Conservation (phyloP, 2,113 vertebrate species). For the Noctilio leporinus region DNA sequence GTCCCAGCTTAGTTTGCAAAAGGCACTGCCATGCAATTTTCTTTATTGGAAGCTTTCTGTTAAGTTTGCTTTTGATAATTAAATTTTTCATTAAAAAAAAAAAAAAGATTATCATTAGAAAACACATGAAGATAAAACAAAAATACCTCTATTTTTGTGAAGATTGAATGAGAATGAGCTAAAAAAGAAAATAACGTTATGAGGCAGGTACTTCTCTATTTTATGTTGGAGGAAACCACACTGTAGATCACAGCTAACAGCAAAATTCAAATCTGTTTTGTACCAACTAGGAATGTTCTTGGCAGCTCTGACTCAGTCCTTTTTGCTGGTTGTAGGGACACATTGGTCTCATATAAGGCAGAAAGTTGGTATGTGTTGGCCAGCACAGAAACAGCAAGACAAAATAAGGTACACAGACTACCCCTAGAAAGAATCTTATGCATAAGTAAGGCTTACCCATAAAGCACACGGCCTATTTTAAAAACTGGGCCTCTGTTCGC, state of each 20-base stretch:
- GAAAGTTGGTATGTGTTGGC: background rate
- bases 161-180: background rate
- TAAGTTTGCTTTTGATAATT: constrained; percentile 17
- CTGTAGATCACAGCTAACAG: background rate
- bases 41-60: background rate
- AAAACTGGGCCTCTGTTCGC: background rate
- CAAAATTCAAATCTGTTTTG: background rate
- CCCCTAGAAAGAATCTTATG: background rate
- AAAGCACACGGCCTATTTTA: background rate
- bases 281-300: background rate
- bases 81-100: constrained; percentile 10
- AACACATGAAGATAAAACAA: constrained; percentile 9
- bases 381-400: background rate
- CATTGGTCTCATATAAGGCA: background rate
- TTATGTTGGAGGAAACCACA: background rate
- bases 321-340: background rate
- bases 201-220: background rate
- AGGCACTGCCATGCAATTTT: background rate
- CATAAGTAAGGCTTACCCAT: background rate
- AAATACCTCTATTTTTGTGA: background rate
- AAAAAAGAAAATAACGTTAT: background rate
- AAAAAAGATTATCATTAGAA: background rate
- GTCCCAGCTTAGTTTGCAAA: background rate
- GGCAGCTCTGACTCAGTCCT: background rate
- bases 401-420: background rate